These are phyloP conservation scores for Stratiolaelaps scimitus DNA, from an alignment of 1,140 invertebrate species.

Conservation along the genomic window DNA sequence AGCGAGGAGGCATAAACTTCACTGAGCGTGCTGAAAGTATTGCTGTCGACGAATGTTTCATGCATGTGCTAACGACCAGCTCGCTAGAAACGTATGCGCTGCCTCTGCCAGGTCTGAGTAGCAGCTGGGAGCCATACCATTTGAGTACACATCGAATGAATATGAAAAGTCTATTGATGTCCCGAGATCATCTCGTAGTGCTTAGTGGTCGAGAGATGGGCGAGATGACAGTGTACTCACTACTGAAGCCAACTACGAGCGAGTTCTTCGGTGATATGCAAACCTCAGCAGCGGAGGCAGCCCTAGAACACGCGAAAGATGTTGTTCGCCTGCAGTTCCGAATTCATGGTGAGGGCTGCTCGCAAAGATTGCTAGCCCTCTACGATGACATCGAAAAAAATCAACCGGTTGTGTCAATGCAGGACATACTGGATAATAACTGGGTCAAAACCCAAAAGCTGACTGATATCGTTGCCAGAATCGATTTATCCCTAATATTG, in stretches of 20 bases:
- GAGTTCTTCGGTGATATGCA: conserved; percentile 4
- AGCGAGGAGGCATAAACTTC: not conserved
- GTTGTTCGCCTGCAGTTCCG: conserved; percentile 18
- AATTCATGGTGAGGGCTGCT: conserved; percentile 12
- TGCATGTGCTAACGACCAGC: not conserved
- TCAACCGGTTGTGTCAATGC: not conserved
- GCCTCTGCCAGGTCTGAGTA: not conserved
- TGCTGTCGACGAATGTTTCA: conserved; percentile 16
- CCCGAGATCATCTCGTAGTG: conserved; percentile 13
- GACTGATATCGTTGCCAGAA: not conserved
- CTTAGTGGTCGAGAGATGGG: conserved; percentile 21
- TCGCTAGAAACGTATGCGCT: not conserved
- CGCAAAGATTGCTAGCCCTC: not conserved
- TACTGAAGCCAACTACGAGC: conserved; percentile 22
- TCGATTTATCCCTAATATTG: not conserved
- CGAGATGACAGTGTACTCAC: conserved; percentile 11
- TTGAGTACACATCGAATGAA: conserved; percentile 17
- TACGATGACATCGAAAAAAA: not conserved
- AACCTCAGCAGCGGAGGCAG: not conserved
- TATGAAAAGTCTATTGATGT: conserved; percentile 9
- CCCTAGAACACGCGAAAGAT: not conserved
- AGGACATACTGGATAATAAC: not conserved
- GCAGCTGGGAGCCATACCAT: not conserved
- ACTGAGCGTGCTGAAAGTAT: conserved; percentile 7
- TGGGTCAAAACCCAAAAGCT: not conserved